Conservation (phyloP, 2,113 vertebrate genomes). For the Sisor rabdophorus region DNA sequence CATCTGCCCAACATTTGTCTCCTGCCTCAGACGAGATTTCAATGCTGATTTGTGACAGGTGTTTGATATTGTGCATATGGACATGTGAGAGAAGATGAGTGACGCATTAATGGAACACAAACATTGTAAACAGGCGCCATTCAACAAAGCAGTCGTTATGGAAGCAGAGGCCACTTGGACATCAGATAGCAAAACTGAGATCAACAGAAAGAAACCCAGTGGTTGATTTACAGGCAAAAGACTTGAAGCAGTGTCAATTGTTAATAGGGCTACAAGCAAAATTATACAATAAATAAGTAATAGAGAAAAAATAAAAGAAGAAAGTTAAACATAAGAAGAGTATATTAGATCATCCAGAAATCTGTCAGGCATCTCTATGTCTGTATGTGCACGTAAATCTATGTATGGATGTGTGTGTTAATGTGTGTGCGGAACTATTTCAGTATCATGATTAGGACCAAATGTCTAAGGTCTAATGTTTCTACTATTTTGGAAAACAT, state of each 20-base stretch:
- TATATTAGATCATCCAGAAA: neutral
- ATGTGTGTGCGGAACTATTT: neutral
- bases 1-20: conserved; percentile 13
- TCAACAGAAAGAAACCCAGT: neutral
- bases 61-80: neutral
- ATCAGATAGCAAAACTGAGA: neutral
- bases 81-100: conserved; percentile 19
- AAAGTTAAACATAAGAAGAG: too few species aligned
- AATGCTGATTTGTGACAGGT: conserved; percentile 43
- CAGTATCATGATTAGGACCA: neutral
- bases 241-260: neutral
- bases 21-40: conserved; percentile 35
- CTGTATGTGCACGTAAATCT: neutral
- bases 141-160: conserved; percentile 8
- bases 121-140: neutral
- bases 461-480: neutral
- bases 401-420: neutral
- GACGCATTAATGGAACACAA: conserved; percentile 13
- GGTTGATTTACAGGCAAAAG: neutral
- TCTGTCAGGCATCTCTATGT: neutral
- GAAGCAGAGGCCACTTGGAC: neutral
- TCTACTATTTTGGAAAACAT: neutral
- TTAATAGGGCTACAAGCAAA: neutral
- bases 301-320: too few species aligned
- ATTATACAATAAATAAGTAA: neutral